Base-by-base conservation (phyloP, 2,113 vertebrate species). In the Aepyceros melampus region DNA sequence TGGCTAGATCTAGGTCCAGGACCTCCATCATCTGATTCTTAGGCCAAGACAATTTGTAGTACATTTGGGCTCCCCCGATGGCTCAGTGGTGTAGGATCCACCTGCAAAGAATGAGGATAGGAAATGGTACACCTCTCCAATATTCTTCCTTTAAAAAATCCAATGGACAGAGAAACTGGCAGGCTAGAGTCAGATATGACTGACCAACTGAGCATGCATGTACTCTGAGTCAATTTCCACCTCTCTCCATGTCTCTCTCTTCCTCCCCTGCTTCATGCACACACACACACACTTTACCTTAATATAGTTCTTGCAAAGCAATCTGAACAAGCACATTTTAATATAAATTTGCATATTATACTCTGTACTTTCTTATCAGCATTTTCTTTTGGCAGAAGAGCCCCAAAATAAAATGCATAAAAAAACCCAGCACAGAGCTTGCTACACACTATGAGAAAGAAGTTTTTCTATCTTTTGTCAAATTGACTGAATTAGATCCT, bases 331-430 rank as follows among this genome's bases (percentile, higher is more conserved):
- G 81, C 16, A 90, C 3, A 60, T 94, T 92, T 96, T 64, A 67
- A 81, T 47, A 89, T 45, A 79, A 86, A 97, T 87, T 76, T 79
- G 40, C 55, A 94, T 71, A 29, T 21, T 86, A 47, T 64, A 23
- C 29, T 55, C 33, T 83, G n/a, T 25, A 78, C 79, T 89, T 49
- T 79, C 87, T 67, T 87, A 96, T 29, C 81, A 93, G 81, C 23
- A 78, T 91, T 95, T 97, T 87, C 74, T 94, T 96, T 87, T 76
- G 58, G 64, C 40, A 89, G 81, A 90, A 93, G 7, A 91, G 14
- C 23, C 79, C 23, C 67, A 83, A 86, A 91, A 64, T 56, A 62
- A 56, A 64, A 36, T 74, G 60, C 33, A 55, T 16, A 45, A 87
- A 82, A 82, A 78, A 87, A 27, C 6, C 43, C 7, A 89, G 45